Percentiles rank a stretch among this genome's conserved stretches.
Evolutionary conservation across 2,113 vertebrate genomes (phyloP).

Genomic region (Halcyon senegalensis): DNA sequence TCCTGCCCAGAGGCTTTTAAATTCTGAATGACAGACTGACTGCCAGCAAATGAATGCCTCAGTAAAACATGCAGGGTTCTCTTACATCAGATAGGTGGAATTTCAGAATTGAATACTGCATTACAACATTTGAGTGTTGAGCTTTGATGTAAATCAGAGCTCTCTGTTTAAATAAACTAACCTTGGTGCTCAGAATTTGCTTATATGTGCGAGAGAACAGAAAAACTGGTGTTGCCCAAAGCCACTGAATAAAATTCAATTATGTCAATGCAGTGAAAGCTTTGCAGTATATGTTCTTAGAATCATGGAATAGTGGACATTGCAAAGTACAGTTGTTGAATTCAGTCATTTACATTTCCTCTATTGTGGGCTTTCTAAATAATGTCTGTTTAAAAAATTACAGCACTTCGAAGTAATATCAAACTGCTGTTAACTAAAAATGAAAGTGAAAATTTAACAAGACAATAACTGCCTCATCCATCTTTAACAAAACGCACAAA

Average conservation of each 20-base stretch:
- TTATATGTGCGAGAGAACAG: background rate
- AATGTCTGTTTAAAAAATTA: background rate
- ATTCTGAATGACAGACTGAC: background rate
- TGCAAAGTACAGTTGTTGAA: background rate
- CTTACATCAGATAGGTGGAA: background rate
- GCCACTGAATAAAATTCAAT: background rate
- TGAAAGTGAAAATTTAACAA: background rate
- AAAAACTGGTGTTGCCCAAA: background rate
- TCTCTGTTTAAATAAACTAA: background rate
- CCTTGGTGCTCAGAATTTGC: background rate
- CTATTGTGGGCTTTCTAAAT: background rate
- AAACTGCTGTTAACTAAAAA: background rate
- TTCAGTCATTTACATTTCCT: background rate
- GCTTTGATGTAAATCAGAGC: background rate
- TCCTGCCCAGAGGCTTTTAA: background rate
- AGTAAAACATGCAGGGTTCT: background rate
- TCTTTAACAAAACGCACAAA: background rate
- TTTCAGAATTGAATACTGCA: background rate
- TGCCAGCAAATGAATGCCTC: background rate
- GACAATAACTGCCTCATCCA: background rate
- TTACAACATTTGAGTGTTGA: background rate
- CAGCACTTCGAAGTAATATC: background rate
- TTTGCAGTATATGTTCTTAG: background rate
- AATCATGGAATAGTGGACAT: background rate
- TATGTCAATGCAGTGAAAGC: background rate